Evolutionary conservation across 2,888 invertebrate genomes (phyloP), one percentile per base, ranked within the genome.

Genomic region (Mystacides longicornis): DNA sequence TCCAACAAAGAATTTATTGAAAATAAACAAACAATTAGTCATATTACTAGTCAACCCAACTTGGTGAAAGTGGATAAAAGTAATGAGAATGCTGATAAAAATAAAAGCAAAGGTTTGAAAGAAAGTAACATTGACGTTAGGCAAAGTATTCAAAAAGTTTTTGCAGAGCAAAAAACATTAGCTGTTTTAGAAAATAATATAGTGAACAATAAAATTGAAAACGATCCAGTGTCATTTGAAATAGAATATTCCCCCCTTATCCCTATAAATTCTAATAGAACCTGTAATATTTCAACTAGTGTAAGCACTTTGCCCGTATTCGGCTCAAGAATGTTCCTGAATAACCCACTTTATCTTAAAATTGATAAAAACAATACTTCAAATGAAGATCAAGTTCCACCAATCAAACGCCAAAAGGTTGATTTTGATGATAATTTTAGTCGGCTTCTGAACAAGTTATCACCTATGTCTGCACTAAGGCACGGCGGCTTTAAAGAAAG

Each of bases 261-360:
- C n/a, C 3, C n/a, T 23, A 43, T 51, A 2, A 50, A 63, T 64
- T 22, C 63, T 64, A 68, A 72, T 72, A 19, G 48, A n/a, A 7
- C 37, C 3, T n/a, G 16, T 14, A 37, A 57, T 22, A 22, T 47
- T 23, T 49, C 57, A 7, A 64, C 73, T 73, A 55, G 51, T 70
- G 45, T 65, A 14, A 73, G 73, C 19, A 77, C 78, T 9, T 64
- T 78, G 52, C 77, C 76, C 18, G 77, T 78, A 63, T 75, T 77
- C 61, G 75, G 77, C 2, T 73, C 77, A 62, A 71, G 73, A 51
- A 71, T 77, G 42, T 72, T 77, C 63, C 71, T 73, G 65, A 72
- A 80, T 49, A 74, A 77, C 59, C 77, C 75, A 23, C 63, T 80
- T 58, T 79, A 78, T 67, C 76, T 78, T 64, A 73, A 76, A 63